Evolutionary conservation across 2,113 vertebrate species (phyloP).

Genomic region (Octodon degus): DNA sequence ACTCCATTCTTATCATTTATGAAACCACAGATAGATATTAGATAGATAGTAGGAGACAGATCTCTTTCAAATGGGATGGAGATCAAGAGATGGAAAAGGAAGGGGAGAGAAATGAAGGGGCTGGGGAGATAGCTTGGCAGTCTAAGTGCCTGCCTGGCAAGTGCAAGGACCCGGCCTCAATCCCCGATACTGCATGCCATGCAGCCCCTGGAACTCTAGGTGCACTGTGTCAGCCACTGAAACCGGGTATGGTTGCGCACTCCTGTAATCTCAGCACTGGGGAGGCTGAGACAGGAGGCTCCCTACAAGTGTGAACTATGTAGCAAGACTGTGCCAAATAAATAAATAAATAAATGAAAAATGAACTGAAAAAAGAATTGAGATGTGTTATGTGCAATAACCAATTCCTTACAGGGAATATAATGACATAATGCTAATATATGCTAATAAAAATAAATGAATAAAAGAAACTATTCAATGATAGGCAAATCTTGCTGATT

Average conservation of each 20-base stretch:
- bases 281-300: too few species aligned
- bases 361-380: not conserved
- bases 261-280: too few species aligned
- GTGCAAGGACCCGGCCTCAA: too few species aligned
- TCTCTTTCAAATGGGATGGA: not conserved
- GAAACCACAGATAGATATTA: not conserved
- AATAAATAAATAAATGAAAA: not conserved
- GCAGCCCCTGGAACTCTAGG: too few species aligned
- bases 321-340: too few species aligned
- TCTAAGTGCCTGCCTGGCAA: too few species aligned
- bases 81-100: not conserved
- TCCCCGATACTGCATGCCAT: too few species aligned
- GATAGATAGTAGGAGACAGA: not conserved
- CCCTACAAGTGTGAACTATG: too few species aligned
- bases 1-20: not conserved
- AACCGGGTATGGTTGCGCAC: too few species aligned
- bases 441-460: not conserved
- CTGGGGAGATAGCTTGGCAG: too few species aligned
- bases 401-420: not conserved
- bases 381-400: not conserved
- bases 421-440: not conserved
- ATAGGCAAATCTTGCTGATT: not conserved
- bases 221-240: too few species aligned
- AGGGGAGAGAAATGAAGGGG: not conserved
- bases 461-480: not conserved